phyloP scores from a whole-genome alignment of 2,888 invertebrate species.

The Plebejus anna region DNA sequence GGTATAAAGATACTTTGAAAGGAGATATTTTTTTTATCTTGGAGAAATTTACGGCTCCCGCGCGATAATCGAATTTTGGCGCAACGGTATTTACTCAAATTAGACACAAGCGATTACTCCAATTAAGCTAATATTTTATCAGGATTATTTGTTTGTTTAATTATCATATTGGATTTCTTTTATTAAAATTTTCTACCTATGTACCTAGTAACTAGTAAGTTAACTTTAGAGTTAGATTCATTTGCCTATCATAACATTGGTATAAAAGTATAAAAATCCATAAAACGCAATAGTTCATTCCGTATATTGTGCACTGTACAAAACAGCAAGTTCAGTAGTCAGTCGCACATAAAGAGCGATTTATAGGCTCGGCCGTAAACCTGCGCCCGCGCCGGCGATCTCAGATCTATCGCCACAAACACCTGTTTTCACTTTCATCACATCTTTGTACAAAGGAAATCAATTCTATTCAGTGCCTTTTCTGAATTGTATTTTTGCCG shows the following conservation, averaged over 20 bases:
- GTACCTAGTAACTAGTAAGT: too few species aligned
- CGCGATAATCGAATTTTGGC: too few species aligned
- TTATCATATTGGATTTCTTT: too few species aligned
- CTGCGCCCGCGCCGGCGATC: constrained; percentile 7
- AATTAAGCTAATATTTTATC: too few species aligned
- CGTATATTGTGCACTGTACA: constrained; percentile 37
- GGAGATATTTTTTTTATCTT: too few species aligned
- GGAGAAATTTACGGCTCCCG: too few species aligned
- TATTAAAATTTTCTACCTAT: too few species aligned
- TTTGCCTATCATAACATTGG: background rate
- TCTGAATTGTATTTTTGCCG: constrained; percentile 10
- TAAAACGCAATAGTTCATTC: background rate
- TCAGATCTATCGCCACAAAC: constrained; percentile 23
- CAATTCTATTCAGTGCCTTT: constrained; percentile 3
- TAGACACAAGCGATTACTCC: too few species aligned
- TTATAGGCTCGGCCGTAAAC: constrained; percentile 46
- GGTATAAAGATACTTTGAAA: too few species aligned
- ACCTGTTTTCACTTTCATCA: constrained; percentile 26
- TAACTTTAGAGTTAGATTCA: too few species aligned
- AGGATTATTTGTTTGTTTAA: too few species aligned
- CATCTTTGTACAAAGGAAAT: constrained; percentile 19
- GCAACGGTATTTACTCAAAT: too few species aligned
- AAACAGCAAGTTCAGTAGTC: constrained; percentile 53
- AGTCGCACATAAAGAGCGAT: constrained; percentile 52
- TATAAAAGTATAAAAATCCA: background rate